Conservation (phyloP, 2,888 invertebrate genomes). For the Chalcis sispes region DNA sequence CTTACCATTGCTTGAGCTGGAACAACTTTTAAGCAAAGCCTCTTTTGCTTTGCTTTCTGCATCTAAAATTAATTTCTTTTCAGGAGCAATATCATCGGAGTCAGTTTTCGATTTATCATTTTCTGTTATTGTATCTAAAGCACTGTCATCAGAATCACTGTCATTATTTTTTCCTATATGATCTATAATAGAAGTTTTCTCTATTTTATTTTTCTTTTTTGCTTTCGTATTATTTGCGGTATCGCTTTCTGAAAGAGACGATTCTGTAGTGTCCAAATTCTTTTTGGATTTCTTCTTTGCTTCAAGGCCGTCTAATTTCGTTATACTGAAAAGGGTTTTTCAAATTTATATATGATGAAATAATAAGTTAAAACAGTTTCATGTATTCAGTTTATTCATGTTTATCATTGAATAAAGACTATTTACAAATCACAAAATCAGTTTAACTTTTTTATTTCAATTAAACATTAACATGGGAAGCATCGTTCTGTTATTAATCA, state of each 20-base stretch:
- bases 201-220: conserved; percentile 54
- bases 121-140: background rate
- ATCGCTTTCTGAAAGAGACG: conserved; percentile 3
- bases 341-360: conserved; percentile 35
- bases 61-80: conserved; percentile 34
- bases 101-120: background rate
- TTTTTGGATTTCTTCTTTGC: conserved; percentile 55
- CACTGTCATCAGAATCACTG: conserved; percentile 44
- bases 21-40: conserved; percentile 54
- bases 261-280: conserved; percentile 17
- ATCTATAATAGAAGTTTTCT: conserved; percentile 65
- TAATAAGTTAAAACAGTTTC: conserved; percentile 29
- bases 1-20: conserved; percentile 57
- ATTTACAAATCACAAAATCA: conserved; percentile 35
- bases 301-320: conserved; percentile 62
- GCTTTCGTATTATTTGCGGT: conserved; percentile 51
- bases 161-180: conserved; percentile 65
- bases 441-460: background rate
- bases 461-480: background rate
- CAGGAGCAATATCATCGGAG: conserved; percentile 14
- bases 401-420: conserved; percentile 16
- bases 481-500: background rate
- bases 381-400: conserved; percentile 42
- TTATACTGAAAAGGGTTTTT: conserved; percentile 52
- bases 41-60: conserved; percentile 60